These are phyloP conservation scores for Delphinapterus leucas DNA, from an alignment of 2,113 vertebrate species.

Conservation along the genomic window DNA sequence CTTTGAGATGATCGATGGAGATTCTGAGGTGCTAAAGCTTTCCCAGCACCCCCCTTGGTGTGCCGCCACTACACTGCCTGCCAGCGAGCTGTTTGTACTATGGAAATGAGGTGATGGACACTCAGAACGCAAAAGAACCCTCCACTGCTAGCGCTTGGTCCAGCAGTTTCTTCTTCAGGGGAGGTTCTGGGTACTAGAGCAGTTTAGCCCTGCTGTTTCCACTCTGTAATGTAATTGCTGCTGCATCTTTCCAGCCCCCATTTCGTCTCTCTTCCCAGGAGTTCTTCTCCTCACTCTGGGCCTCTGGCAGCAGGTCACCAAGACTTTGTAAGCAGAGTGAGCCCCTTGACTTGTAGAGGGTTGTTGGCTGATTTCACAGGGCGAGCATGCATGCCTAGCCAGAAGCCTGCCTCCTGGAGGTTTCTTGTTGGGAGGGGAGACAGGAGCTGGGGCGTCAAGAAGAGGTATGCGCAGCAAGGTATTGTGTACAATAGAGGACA, in stretches of 20 bases:
- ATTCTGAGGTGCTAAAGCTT: neutral
- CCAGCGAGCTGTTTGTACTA: neutral
- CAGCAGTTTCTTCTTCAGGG: neutral
- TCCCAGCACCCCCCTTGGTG: neutral
- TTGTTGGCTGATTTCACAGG: neutral
- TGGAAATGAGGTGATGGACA: neutral
- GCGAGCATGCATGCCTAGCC: neutral
- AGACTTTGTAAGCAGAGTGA: neutral
- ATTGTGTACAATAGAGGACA: neutral
- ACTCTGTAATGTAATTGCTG: neutral
- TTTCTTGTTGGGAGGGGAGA: neutral
- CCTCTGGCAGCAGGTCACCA: neutral
- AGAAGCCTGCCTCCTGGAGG: neutral
- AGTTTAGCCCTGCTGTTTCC: neutral
- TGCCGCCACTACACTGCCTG: rapidly evolving
- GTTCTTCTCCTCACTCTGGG: neutral
- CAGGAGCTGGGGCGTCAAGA: neutral
- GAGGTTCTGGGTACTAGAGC: neutral
- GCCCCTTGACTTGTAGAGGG: neutral
- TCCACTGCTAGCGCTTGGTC: neutral
- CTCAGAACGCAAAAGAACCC: neutral
- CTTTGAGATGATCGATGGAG: neutral
- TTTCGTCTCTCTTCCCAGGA: neutral
- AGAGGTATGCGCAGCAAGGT: neutral
- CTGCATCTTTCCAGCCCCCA: neutral